phyloP scores from a whole-genome alignment of 2,797 vertebrate species.

The Falco novaeseelandiae region DNA sequence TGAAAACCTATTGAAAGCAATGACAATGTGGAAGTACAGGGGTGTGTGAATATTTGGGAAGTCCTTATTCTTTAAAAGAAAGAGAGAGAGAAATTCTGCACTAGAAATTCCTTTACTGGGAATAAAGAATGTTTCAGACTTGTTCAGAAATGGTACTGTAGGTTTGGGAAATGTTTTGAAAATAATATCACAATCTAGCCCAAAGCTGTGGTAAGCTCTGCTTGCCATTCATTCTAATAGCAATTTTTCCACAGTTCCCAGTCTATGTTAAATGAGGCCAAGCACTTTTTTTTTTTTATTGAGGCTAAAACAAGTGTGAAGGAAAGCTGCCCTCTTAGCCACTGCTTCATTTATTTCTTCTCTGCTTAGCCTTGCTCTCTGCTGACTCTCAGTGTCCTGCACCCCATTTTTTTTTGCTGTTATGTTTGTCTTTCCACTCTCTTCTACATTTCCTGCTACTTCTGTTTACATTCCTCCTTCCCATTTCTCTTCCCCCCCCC shows the following conservation, averaged over 20 bases:
- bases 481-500: too few relatives aligned
- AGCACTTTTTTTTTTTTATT: background rate
- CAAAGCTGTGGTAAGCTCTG: background rate
- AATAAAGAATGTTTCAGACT: background rate
- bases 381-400: background rate
- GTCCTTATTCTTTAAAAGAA: background rate
- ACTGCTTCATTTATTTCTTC: background rate
- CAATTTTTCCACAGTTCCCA: background rate
- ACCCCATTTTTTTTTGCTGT: background rate
- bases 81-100: background rate
- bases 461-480: background rate
- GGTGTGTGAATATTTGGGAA: background rate
- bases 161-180: background rate
- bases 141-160: background rate
- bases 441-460: background rate
- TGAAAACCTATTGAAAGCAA: background rate
- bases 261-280: background rate
- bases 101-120: background rate
- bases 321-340: background rate
- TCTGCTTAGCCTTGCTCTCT: background rate
- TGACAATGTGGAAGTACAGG: too few relatives aligned
- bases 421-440: background rate
- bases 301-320: background rate
- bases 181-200: background rate
- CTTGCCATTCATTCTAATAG: background rate